A percentile compares a stretch with the other conserved stretches of the same genome.
phyloP scores from a whole-genome alignment of 2,888 invertebrate genomes.

The Spodoptera littoralis region DNA sequence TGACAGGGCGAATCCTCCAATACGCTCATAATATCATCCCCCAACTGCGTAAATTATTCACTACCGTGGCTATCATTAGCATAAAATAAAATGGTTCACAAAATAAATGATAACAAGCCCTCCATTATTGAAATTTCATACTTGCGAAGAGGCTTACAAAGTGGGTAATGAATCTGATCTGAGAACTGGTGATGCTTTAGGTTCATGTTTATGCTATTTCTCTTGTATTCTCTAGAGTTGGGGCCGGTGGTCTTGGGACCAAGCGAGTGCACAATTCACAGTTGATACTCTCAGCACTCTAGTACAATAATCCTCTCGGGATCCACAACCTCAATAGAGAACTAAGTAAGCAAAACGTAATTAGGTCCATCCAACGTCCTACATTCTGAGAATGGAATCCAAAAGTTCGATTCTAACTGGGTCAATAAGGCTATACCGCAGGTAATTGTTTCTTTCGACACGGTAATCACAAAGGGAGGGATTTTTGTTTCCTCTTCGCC shows the following conservation, averaged over 20 bases:
- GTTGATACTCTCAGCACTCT: slow-evolving; percentile 17
- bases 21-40: slow-evolving; percentile 45
- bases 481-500: slow-evolving; percentile 47
- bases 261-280: slow-evolving; percentile 8
- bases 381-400: slow-evolving; percentile 1
- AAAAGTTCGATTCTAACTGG: slow-evolving; percentile 7
- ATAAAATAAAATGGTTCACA: slow-evolving; percentile 58
- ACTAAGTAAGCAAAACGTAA: slow-evolving; percentile 9
- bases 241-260: background rate
- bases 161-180: slow-evolving; percentile 53
- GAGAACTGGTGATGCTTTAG: slow-evolving; percentile 18
- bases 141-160: slow-evolving; percentile 41
- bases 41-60: slow-evolving; percentile 48
- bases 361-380: background rate
- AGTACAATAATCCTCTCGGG: slow-evolving; percentile 7
- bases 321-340: background rate
- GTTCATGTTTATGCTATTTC: slow-evolving; percentile 35
- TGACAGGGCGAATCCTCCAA: slow-evolving; percentile 33
- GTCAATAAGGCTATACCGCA: slow-evolving; percentile 12
- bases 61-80: slow-evolving; percentile 46
- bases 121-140: slow-evolving; percentile 58
- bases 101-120: slow-evolving; percentile 51
- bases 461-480: slow-evolving; percentile 43
- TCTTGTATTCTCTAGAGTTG: slow-evolving; percentile 16
- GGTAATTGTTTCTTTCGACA: slow-evolving; percentile 50